Conservation (phyloP, 2,113 vertebrate species). For the Eira barbara region DNA sequence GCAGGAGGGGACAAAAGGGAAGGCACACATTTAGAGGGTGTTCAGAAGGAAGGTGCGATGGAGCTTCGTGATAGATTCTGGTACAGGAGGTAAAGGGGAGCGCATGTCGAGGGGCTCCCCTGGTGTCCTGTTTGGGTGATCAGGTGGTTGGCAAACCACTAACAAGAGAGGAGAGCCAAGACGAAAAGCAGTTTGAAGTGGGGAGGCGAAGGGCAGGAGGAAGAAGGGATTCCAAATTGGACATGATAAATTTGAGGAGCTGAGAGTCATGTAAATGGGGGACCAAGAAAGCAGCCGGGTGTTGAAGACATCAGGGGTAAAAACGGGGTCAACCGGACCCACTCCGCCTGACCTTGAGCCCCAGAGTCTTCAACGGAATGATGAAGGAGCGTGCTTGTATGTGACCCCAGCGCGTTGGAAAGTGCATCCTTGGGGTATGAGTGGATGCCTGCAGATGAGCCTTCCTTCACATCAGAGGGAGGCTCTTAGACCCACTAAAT, state of each 20-base stretch:
- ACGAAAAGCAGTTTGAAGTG: accelerated
- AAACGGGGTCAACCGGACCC: not conserved
- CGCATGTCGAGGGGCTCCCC: accelerated
- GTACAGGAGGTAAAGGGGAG: not conserved
- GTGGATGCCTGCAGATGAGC: not conserved
- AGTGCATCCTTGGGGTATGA: not conserved
- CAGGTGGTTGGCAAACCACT: not conserved
- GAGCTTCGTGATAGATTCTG: not conserved
- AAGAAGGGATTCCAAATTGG: not conserved
- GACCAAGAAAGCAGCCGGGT: not conserved
- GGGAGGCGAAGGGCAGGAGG: not conserved
- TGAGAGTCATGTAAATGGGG: not conserved
- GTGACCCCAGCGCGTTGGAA: not conserved
- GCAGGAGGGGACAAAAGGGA: not conserved
- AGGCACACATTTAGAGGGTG: not conserved
- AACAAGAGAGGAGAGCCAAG: not conserved
- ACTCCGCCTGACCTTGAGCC: not conserved
- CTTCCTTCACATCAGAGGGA: not conserved
- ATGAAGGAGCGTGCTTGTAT: too few relatives aligned
- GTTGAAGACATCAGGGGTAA: not conserved
- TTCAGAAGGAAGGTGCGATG: not conserved
- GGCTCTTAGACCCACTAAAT: not conserved
- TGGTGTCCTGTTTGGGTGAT: not conserved
- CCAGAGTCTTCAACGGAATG: not conserved
- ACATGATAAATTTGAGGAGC: not conserved